Conservation (phyloP, 2,888 invertebrate species). For the Stramonita haemastoma region DNA sequence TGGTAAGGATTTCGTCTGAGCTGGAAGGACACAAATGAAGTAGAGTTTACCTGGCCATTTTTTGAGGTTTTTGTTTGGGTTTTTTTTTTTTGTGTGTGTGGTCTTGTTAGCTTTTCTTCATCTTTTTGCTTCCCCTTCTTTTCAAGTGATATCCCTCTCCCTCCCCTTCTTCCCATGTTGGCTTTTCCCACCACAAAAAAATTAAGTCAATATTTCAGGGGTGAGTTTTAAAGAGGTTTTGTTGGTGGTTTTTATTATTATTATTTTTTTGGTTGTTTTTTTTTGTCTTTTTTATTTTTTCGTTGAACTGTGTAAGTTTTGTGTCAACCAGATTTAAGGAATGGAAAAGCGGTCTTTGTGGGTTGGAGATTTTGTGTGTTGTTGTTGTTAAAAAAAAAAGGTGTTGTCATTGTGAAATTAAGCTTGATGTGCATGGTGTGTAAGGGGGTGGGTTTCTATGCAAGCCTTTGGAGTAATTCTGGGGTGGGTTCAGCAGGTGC, state of each 20-base stretch:
- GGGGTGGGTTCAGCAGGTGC: not conserved
- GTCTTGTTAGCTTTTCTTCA: not conserved
- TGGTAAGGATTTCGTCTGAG: not conserved
- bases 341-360: not conserved
- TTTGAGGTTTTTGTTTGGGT: not conserved
- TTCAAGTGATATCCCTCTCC: no score
- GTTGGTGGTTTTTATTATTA: no score
- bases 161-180: no score
- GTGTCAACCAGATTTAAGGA: no score
- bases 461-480: not conserved
- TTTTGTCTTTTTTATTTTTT: not conserved
- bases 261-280: not conserved
- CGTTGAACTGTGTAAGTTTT: no score
- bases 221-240: no score
- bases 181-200: no score
- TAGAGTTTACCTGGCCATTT: no score
- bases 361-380: not conserved
- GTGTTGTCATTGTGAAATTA: no score
- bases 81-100: not conserved
- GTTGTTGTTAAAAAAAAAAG: not conserved
- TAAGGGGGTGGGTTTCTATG: not conserved
- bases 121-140: not conserved
- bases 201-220: no score
- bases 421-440: not conserved
- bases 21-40: not conserved